These are phyloP conservation scores for Lucifuga dentata DNA, from an alignment of 2,113 vertebrate genomes.

Conservation along the genomic window DNA sequence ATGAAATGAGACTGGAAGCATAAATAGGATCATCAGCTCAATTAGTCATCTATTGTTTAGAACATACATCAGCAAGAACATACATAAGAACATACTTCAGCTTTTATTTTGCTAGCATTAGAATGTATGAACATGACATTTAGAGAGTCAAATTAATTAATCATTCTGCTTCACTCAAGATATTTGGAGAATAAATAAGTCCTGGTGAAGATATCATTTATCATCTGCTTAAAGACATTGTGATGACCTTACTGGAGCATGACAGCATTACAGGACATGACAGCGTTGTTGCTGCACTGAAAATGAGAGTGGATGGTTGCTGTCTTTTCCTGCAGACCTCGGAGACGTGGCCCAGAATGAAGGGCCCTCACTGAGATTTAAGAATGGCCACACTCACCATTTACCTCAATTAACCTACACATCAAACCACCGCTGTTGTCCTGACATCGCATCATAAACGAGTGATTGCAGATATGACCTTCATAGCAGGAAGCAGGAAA, in stretches of 20 bases:
- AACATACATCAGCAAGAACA: too few relatives aligned
- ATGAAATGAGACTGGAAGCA: too few relatives aligned
- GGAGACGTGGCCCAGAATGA: constrained; percentile 66
- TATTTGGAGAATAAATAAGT: constrained; percentile 18
- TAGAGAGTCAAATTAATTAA: constrained; percentile 17
- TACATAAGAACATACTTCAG: too few relatives aligned
- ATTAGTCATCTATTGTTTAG: constrained; percentile 42
- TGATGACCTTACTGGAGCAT: constrained; percentile 12
- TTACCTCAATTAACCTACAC: constrained; percentile 66
- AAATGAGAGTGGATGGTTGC: constrained; percentile 44
- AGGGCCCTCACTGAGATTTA: constrained; percentile 25
- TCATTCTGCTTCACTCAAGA: constrained; percentile 22
- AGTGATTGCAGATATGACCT: constrained; percentile 40
- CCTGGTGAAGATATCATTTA: constrained; percentile 6
- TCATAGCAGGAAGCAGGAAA: constrained; percentile 25
- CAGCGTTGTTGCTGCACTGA: constrained; percentile 21
- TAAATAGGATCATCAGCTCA: constrained; percentile 55
- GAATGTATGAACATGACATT: constrained; percentile 27
- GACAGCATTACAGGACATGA: constrained; percentile 26
- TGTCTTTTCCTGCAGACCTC: constrained; percentile 50
- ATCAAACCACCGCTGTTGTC: constrained; percentile 30
- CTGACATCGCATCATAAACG: constrained; percentile 33
- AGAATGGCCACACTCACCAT: constrained; percentile 40
- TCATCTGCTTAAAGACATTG: constrained; percentile 10
- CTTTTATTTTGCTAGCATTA: constrained; percentile 34